These are phyloP conservation scores for Drosophila nr. perissopoda DNA, from an alignment of 2,888 invertebrate species.

Conservation along the genomic window DNA sequence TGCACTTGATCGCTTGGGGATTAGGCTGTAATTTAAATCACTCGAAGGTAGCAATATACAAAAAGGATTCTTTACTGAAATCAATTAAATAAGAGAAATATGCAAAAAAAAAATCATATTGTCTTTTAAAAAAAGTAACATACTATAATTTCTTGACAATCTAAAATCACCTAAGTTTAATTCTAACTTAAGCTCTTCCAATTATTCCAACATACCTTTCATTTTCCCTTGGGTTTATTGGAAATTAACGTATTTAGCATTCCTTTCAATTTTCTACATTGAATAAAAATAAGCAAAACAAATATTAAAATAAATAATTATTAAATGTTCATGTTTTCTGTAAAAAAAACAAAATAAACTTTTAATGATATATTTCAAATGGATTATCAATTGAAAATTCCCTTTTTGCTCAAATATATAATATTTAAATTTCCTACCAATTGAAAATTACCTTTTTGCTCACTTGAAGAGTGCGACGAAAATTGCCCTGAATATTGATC, in stretches of 20 bases:
- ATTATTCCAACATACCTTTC: not conserved
- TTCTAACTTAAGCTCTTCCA: not conserved
- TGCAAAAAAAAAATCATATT: not conserved
- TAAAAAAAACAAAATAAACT: not conserved
- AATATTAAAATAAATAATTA: not conserved
- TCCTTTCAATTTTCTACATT: not conserved
- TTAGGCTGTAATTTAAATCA: constrained; percentile 41
- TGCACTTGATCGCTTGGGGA: constrained; percentile 64
- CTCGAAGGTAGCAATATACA: not conserved
- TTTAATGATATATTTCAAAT: not conserved
- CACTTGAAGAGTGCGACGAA: not conserved
- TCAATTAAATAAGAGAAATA: not conserved
- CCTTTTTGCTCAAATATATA: not conserved
- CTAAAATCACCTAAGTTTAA: not conserved
- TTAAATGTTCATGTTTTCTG: not conserved
- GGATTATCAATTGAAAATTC: not conserved
- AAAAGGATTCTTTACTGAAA: not conserved
- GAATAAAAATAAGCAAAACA: not conserved
- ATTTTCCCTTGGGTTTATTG: not conserved
- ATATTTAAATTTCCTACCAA: not conserved
- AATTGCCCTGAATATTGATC: not conserved
- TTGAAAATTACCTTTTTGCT: not conserved
- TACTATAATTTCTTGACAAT: not conserved
- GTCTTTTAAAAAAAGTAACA: not conserved
- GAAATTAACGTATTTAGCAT: not conserved